A percentile compares a stretch with the other conserved stretches of the same genome.
phyloP scores from a whole-genome alignment of 2,888 invertebrate species.

The Cynaeus angustus region DNA sequence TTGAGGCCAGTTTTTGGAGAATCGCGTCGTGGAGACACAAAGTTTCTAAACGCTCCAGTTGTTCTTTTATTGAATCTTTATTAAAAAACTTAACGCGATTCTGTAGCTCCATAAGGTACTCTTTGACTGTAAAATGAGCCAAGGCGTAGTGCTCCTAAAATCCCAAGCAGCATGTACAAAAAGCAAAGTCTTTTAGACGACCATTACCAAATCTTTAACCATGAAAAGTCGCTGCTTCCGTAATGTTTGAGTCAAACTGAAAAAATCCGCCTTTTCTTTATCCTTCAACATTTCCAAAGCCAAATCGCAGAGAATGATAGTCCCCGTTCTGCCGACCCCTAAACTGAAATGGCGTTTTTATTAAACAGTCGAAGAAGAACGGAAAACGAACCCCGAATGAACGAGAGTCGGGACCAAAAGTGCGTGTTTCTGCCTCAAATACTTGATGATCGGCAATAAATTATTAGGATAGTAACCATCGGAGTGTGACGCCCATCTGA shows the following conservation, averaged over 20 bases:
- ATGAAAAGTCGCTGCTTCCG: slow-evolving; percentile 7
- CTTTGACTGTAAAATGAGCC: background rate
- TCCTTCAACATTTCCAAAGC: slow-evolving; percentile 2
- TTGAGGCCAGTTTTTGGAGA: background rate
- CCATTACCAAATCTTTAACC: slow-evolving; percentile 8
- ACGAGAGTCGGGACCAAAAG: background rate
- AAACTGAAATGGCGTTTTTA: slow-evolving; percentile 14
- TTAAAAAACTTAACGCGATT: background rate
- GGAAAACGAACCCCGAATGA: slow-evolving; percentile 15
- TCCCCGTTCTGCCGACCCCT: slow-evolving; percentile 2
- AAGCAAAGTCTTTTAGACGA: too few relatives aligned
- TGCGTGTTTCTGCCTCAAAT: too few relatives aligned
- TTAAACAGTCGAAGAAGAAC: too few relatives aligned
- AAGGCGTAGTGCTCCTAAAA: background rate
- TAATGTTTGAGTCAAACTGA: slow-evolving; percentile 5
- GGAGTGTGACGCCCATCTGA: background rate
- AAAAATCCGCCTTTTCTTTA: slow-evolving; percentile 1
- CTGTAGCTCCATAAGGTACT: background rate
- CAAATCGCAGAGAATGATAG: slow-evolving; percentile 25
- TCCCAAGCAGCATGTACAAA: too few relatives aligned
- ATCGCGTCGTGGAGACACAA: background rate
- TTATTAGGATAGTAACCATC: background rate
- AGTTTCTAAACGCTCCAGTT: background rate
- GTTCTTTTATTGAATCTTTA: background rate
- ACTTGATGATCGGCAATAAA: slow-evolving; percentile 1